These are phyloP conservation scores for Oreochromis spilurus DNA, from an alignment of 2,113 vertebrate genomes.

Conservation along the genomic window DNA sequence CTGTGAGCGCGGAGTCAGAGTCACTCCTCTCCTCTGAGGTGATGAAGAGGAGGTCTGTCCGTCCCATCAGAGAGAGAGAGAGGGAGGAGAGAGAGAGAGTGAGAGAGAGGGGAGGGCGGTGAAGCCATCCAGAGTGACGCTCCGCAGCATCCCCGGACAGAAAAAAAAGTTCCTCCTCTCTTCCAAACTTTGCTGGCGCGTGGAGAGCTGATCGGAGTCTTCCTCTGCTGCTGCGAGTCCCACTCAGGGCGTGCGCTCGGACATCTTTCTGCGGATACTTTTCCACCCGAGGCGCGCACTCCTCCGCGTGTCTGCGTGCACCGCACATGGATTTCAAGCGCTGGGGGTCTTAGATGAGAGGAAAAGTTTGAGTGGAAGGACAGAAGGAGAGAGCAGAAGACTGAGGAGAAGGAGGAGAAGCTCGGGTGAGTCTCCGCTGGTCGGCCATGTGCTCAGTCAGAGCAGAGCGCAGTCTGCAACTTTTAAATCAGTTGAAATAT, in stretches of 20 bases:
- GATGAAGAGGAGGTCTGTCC: neutral
- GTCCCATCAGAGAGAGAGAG: neutral
- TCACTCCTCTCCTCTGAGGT: neutral
- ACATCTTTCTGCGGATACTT: neutral
- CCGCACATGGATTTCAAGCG: neutral
- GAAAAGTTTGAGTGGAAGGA: neutral
- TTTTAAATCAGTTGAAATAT: neutral
- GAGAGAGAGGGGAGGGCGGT: neutral
- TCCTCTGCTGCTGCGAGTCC: neutral
- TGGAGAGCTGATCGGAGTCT: neutral
- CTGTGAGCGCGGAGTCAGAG: neutral
- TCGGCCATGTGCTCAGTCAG: neutral
- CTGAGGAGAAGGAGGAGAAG: neutral
- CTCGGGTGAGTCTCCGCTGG: neutral
- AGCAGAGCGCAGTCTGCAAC: neutral
- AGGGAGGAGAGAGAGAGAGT: neutral
- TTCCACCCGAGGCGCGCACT: neutral
- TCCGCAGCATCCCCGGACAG: constrained; percentile 13
- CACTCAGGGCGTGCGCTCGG: neutral
- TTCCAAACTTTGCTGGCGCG: neutral
- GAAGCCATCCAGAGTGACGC: constrained; percentile 6
- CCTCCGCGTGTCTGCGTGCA: neutral
- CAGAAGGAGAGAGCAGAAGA: neutral
- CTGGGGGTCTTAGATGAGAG: neutral
- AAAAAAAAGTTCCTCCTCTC: neutral